Evolutionary conservation across 2,113 vertebrate species (phyloP).

Genomic region (Spilogale gracilis): DNA sequence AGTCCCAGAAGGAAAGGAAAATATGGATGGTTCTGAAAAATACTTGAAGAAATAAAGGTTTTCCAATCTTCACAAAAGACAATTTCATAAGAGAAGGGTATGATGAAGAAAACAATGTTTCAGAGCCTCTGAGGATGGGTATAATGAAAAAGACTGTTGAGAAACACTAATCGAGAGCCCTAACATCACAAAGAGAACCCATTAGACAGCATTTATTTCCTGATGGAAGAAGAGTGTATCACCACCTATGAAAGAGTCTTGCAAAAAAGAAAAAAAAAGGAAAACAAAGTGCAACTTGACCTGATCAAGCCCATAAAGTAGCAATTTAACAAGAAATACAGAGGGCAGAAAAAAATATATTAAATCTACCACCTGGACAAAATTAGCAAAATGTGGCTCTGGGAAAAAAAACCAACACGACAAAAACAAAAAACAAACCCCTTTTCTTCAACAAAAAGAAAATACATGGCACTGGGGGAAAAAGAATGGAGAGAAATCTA

Average conservation of each 20-base stretch:
- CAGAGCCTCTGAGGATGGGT: background rate
- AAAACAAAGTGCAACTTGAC: background rate
- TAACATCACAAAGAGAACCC: background rate
- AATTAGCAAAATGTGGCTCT: background rate
- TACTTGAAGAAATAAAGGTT: background rate
- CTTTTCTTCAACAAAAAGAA: background rate
- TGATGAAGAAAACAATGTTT: background rate
- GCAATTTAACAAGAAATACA: background rate
- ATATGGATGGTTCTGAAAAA: background rate
- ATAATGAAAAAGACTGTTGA: background rate
- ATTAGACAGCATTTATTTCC: background rate
- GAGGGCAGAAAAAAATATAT: background rate
- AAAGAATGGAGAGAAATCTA: background rate
- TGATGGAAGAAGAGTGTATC: background rate
- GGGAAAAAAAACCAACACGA: background rate
- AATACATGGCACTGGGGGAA: background rate
- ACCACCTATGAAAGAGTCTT: background rate
- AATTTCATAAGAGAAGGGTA: background rate
- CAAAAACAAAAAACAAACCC: background rate
- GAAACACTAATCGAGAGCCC: background rate
- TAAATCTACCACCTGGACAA: background rate
- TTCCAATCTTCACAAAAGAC: conserved; percentile 11
- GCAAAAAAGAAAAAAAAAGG: background rate
- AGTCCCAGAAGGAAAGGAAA: background rate
- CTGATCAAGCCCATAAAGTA: background rate